Evolutionary conservation across 2,797 vertebrate genomes (phyloP).

Genomic region (Borostomias antarcticus): DNA sequence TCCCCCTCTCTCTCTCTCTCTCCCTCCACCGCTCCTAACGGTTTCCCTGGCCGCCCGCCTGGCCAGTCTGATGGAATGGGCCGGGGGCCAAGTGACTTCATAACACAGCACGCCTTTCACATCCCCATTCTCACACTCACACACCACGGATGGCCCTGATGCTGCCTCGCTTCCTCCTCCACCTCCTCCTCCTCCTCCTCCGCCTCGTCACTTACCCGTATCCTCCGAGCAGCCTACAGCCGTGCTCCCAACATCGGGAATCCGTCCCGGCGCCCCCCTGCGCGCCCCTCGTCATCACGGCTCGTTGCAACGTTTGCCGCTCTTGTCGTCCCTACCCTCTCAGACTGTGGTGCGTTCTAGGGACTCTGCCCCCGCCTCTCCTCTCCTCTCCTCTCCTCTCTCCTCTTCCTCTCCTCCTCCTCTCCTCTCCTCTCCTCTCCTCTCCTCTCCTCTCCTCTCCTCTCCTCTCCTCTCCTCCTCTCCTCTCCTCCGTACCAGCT

Average conservation of each 20-base stretch:
- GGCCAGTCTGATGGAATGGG: slow-evolving; percentile 76
- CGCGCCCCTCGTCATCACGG: too few species aligned
- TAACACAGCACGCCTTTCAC: slow-evolving; percentile 65
- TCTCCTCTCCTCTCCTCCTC: not conserved
- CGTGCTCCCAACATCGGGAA: too few species aligned
- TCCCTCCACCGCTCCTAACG: slow-evolving; percentile 55
- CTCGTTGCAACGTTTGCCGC: not conserved
- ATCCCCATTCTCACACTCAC: slow-evolving; percentile 66
- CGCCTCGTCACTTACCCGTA: slow-evolving; percentile 2
- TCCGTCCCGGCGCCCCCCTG: too few species aligned
- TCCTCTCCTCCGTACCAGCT: too few species aligned
- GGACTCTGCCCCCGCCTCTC: not conserved
- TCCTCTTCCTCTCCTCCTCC: too few species aligned
- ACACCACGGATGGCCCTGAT: slow-evolving; percentile 29
- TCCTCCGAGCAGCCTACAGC: not conserved
- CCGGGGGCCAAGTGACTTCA: slow-evolving; percentile 81
- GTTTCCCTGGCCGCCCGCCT: slow-evolving; percentile 73
- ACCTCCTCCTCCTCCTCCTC: not conserved
- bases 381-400: not conserved
- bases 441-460: not conserved
- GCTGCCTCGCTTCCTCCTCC: slow-evolving; percentile 5
- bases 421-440: not conserved
- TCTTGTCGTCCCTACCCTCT: not conserved
- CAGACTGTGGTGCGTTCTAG: not conserved
- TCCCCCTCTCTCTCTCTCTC: not conserved